Conservation (phyloP, 2,113 vertebrate genomes). For the Ploceus nigricollis region DNA sequence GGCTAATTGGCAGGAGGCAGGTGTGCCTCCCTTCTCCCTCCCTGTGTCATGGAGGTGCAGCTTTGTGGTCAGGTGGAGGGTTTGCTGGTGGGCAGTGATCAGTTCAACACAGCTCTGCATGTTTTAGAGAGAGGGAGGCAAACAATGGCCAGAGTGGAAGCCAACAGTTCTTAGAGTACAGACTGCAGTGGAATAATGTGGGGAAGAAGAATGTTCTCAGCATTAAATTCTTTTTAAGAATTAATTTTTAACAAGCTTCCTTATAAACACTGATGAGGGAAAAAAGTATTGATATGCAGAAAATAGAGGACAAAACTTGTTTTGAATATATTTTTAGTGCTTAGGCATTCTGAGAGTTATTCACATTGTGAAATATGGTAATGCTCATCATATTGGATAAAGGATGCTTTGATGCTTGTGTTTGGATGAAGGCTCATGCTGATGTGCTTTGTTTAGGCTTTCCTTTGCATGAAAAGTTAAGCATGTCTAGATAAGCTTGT, state of each 20-base stretch:
- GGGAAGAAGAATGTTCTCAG: background rate
- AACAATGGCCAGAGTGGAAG: background rate
- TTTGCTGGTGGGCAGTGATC: background rate
- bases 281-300: background rate
- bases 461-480: background rate
- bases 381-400: background rate
- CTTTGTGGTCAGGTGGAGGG: background rate
- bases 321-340: background rate
- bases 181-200: background rate
- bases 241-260: background rate
- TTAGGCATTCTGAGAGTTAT: background rate
- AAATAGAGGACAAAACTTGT: background rate
- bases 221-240: background rate
- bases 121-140: background rate
- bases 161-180: background rate
- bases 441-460: background rate
- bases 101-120: rapidly evolving
- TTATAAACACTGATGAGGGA: background rate
- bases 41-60: rapidly evolving
- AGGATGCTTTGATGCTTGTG: background rate
- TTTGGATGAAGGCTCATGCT: background rate
- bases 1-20: background rate
- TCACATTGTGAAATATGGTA: background rate
- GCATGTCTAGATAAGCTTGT: background rate
- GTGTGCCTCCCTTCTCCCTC: background rate